Evolutionary conservation across 2,888 invertebrate genomes (phyloP).

Genomic region (Nebria salina): DNA sequence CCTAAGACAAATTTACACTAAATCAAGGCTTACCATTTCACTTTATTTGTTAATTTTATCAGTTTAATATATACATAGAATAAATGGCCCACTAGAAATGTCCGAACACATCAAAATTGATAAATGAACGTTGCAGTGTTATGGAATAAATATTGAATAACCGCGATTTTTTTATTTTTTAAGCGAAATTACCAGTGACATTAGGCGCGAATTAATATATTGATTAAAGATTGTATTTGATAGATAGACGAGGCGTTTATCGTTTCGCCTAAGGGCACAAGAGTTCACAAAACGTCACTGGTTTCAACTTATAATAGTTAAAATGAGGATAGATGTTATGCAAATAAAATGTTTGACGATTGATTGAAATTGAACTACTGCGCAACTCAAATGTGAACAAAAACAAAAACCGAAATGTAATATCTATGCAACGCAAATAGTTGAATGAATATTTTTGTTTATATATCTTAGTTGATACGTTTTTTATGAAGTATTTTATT

Average conservation of each 20-base stretch:
- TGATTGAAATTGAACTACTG: neutral
- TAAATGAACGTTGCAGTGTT: neutral
- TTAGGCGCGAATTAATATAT: no score
- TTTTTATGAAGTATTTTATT: neutral
- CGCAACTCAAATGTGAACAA: neutral
- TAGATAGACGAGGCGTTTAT: no score
- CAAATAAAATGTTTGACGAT: no score
- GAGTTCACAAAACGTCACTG: no score
- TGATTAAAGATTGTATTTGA: no score
- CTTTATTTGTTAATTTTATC: neutral
- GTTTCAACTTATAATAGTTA: neutral
- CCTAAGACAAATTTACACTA: neutral
- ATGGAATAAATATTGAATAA: neutral
- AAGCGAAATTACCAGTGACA: neutral
- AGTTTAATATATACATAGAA: neutral
- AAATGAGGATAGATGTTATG: neutral
- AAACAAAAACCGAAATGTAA: neutral
- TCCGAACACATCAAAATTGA: neutral
- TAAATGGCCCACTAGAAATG: neutral
- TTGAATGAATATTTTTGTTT: neutral
- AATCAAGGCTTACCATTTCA: constrained; percentile 1
- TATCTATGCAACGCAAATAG: neutral
- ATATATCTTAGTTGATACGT: neutral
- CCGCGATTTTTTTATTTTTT: neutral
- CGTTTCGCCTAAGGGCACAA: no score